Base-by-base conservation (phyloP, 1,140 invertebrate species). In the Diploscapter pachys region DNA sequence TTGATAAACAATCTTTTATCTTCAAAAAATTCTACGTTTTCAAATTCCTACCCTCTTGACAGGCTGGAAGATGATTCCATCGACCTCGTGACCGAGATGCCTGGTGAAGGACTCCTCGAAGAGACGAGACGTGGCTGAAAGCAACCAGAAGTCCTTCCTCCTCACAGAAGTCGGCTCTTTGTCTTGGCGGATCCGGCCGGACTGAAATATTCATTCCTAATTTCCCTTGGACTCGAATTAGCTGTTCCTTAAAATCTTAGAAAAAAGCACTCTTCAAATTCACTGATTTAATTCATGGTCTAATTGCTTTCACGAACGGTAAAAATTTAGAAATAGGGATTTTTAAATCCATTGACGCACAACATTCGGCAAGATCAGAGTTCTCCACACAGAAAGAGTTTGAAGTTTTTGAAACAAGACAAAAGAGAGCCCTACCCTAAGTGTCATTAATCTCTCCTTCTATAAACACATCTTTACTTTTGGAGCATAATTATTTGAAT, bases 1-100 rank as follows among this genome's bases (percentile, higher is more conserved):
- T 31, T 31, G 31, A 31, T 31, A 31, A 31, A 31, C 31, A 31
- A 31, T 31, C n/a, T 31, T 1, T 31, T 31, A 31, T 31, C 31
- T 31, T 31, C 31, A 31, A 31, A 31, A 31, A 31, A 31, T 31
- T 31, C 31, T 31, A 31, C 31, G 31, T 31, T 31, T 31, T 31
- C 31, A 68, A 54, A 63, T 50, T 13, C 54, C 66, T 56, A 88
- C 82, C 81, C 93, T 91, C 77, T 90, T 89, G 0, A 91, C 89
- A 2, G 97, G 97, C 86, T 99, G 96, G 86, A 98, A 99, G 81
- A 99, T 95, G 0, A 99, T 88, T 63, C 97, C 97, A 86, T 99
- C 97, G 0, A 96, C 94, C 87, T 98, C 94, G 85, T 99, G 97
- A 31, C 90, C 89, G 3, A 99, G 87, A 64, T 91, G 89, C 76